Evolutionary conservation across 2,888 invertebrate species (phyloP), one percentile per base, ranked within the genome.

Genomic region (Pocota personata): DNA sequence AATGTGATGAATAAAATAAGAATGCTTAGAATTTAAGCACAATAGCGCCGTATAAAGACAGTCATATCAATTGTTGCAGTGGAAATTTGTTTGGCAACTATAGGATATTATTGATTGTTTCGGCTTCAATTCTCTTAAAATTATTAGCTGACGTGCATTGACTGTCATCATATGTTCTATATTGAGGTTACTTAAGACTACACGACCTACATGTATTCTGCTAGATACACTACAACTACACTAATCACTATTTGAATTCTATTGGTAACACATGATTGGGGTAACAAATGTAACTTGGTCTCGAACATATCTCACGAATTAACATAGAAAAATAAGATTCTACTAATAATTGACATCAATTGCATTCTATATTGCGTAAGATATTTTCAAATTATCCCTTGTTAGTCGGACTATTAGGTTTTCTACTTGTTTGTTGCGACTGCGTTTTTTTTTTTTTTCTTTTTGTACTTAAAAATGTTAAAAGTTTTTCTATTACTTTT

Each of bases 321-420:
- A 75, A 43, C 55, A 75, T 14, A 75, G 32, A 55, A 35, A 71
- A 82, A 72, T 72, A 52, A 67, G 48, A 55, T 77, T 58, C 72
- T 77, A 72, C 35, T 86, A 86, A 86, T 86, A 86, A 86, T 86
- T 86, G 86, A 86, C 86, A 67, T 71, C 64, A 48, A 67, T 82
- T 82, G 76, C 50, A 64, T 80, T n/a, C 57, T 60, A 77, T 58
- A 64, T 58, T 62, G 64, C 32, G 55, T 55, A 62, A 66, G 43
- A 69, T 50, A 62, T 73, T 60, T 46, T 46, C 5, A 67, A 82
- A 71, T 35, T 62, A 72, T 46, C 14, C 14, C 57, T 57, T 32
- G 57, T 58, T 50, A 43, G 35, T 73, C 32, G 50, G 75, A 66
- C 50, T 84, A 46, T 80, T 73, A 19, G n/a, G 7, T 78, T 64